phyloP scores from a whole-genome alignment of 2,888 invertebrate genomes.

The Athetis lepigone region DNA sequence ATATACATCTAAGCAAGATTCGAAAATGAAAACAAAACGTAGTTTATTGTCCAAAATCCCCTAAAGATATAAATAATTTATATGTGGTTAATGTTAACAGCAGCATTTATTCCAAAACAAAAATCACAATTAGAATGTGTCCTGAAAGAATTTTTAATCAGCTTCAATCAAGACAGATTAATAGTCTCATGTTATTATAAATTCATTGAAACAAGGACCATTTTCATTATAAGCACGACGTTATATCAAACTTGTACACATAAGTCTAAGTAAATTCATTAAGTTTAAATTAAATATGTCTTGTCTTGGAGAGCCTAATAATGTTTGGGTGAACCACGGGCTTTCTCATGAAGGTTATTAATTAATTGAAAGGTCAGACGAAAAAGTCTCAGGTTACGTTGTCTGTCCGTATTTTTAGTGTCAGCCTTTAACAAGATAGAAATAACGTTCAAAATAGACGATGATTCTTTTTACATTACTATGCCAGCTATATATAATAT shows the following conservation, averaged over 20 bases:
- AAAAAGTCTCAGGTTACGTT: background rate
- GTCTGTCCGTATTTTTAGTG: background rate
- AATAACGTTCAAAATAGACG: background rate
- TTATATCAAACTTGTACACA: conserved; percentile 29
- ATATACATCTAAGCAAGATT: no score
- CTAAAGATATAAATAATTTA: no score
- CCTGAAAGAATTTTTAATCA: conserved; percentile 16
- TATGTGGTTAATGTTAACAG: no score
- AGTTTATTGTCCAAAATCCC: no score
- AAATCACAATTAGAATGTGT: no score
- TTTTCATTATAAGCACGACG: conserved; percentile 34
- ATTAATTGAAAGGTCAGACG: conserved; percentile 30
- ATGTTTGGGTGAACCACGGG: conserved; percentile 26
- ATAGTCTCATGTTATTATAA: conserved; percentile 15
- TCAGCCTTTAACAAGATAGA: background rate
- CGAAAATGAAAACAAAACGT: no score
- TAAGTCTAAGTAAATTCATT: conserved; percentile 50
- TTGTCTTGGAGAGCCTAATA: conserved; percentile 27
- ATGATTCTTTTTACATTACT: background rate
- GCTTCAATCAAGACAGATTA: conserved; percentile 13
- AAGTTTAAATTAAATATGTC: conserved; percentile 57
- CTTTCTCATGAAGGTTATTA: conserved; percentile 16
- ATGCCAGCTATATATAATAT: background rate
- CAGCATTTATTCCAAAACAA: no score
- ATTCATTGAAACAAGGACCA: conserved; percentile 14